Evolutionary conservation across 1,140 invertebrate genomes (phyloP), one percentile per base, ranked within the genome.

Genomic region (Brachionus calyciflorus): DNA sequence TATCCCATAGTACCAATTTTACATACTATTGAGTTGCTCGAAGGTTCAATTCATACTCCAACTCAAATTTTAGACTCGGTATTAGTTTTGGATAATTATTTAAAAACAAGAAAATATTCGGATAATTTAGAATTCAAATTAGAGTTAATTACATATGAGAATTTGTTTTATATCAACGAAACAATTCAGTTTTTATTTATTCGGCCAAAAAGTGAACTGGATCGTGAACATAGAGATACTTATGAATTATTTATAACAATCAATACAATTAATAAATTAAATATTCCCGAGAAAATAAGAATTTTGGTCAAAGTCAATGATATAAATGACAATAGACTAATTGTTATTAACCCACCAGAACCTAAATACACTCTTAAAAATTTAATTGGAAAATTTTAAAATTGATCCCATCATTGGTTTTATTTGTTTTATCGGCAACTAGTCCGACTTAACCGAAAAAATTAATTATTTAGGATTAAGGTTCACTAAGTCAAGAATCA

Each of bases 211-310:
- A 21, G 17, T 28, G 7, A 49, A 3, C n/a, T 73, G 19, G 69
- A 73, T 12, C 69, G 69, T 21, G 69, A 73, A 21, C 2, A 19
- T 9, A 73, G 30, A 51, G 69, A 73, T 9, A 73, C 69, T 14
- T 73, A 73, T 33, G 69, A 73, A 26, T 40, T 73, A 12, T 73
- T 73, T 30, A 21, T 73, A 40, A 49, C 10, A 4, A 19, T 73
- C 7, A 28, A 51, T 12, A n/a, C 65, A 10, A 5, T 40, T n/a
- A 48, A 17, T 9, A 41, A 14, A 1, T 55, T 28, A 26, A 60
- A 30, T 49, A 6, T 70, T n/a, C 65, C 65, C 21, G 10, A n/a
- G 21, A 70, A 37, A 14, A 41, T 73, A n/a, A 21, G 69, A 51
- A 14, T 73, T 9, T 33, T 73, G 46, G 26, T 73, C 46, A 55